Evolutionary conservation across 2,888 invertebrate genomes (phyloP).

Genomic region (Cantharis lateralis): DNA sequence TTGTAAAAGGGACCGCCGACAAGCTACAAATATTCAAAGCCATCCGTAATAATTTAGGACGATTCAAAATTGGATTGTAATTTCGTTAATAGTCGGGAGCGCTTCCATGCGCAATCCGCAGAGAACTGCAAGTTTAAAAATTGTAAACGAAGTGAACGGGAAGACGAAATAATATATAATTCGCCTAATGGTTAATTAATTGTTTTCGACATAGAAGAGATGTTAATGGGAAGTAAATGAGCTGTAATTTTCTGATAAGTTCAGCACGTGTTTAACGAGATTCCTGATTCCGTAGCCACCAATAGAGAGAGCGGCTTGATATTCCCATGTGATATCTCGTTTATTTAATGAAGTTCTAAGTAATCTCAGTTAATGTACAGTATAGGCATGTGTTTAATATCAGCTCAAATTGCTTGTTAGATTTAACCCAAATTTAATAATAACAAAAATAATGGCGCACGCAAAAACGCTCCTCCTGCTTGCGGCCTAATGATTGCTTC

Average conservation of each 20-base stretch:
- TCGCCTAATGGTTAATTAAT: background rate
- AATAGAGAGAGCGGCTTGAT: conserved; percentile 12
- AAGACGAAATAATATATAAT: background rate
- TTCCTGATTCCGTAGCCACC: conserved; percentile 15
- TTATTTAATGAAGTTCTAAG: conserved; percentile 30
- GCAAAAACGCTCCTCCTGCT: background rate
- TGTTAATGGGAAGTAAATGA: conserved; percentile 9
- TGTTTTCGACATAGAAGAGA: background rate
- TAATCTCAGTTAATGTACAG: conserved; percentile 25
- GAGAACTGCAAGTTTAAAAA: background rate
- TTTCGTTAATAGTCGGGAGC: background rate
- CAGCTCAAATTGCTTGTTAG: conserved; percentile 24
- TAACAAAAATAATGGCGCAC: background rate
- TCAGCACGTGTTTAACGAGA: conserved; percentile 20
- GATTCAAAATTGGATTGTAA: background rate
- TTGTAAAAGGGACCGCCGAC: background rate
- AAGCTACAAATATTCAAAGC: background rate
- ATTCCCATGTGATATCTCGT: conserved; percentile 27
- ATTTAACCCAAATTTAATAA: conserved; percentile 9
- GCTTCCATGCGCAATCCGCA: background rate
- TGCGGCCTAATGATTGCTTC: background rate
- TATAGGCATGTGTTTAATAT: conserved; percentile 26
- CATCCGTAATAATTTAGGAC: background rate
- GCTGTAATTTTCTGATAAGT: conserved; percentile 22
- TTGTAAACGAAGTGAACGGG: background rate